Conservation (phyloP, 2,113 vertebrate genomes). For the Polypterus bichir region DNA sequence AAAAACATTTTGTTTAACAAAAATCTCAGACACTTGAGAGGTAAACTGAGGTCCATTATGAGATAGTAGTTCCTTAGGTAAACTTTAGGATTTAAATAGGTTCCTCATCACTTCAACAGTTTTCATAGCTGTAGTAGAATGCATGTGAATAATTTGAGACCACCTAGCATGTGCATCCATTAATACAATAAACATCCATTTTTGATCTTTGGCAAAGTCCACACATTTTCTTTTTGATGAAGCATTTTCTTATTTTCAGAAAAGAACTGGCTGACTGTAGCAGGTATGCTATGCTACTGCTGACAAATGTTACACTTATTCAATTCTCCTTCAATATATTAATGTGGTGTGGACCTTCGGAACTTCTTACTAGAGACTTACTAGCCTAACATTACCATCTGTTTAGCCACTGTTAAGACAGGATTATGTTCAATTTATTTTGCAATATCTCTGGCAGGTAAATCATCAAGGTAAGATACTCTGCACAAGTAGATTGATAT, state of each 20-base stretch:
- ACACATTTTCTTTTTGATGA: too few species aligned
- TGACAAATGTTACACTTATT: constrained; percentile 6
- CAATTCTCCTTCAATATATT: constrained; percentile 3
- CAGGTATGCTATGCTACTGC: constrained; percentile 8
- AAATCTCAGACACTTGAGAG: background rate
- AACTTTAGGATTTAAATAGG: constrained; percentile 1
- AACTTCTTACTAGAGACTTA: constrained; percentile 8
- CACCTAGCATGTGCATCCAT: constrained; percentile 12
- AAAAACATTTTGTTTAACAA: background rate
- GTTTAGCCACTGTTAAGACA: too few species aligned
- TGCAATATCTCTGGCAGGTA: too few species aligned
- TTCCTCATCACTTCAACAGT: background rate
- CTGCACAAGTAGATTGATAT: too few species aligned
- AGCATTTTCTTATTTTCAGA: background rate
- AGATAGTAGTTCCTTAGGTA: background rate
- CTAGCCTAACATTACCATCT: too few species aligned
- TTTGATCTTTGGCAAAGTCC: background rate
- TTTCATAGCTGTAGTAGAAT: constrained; percentile 2
- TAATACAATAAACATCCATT: constrained; percentile 12
- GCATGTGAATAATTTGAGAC: constrained; percentile 1
- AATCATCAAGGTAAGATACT: too few species aligned
- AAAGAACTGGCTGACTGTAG: constrained; percentile 13
- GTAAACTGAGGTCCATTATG: background rate
- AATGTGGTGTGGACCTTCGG: constrained; percentile 10
- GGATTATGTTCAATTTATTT: too few species aligned